These are phyloP conservation scores for Rhegmatorhina hoffmannsi DNA, from an alignment of 2,113 vertebrate genomes.

Conservation along the genomic window DNA sequence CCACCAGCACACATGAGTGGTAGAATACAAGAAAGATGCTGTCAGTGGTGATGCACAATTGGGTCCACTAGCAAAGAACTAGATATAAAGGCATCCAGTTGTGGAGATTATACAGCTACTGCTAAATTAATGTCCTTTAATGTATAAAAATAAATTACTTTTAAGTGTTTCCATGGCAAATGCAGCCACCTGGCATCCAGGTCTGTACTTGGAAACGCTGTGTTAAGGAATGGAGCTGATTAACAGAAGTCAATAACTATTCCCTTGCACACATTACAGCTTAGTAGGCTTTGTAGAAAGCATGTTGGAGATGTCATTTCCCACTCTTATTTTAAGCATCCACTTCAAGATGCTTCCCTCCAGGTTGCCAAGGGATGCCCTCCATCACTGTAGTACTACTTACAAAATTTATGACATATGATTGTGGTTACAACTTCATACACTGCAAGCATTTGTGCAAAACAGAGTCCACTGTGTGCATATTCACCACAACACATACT, in stretches of 20 bases:
- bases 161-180: background rate
- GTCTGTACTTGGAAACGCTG: background rate
- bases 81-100: background rate
- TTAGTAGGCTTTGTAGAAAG: background rate
- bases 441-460: background rate
- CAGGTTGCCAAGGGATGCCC: background rate
- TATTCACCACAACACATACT: background rate
- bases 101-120: background rate
- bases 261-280: background rate
- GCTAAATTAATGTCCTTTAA: background rate
- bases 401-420: background rate
- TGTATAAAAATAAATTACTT: background rate
- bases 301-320: background rate
- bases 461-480: background rate
- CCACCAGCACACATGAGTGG: background rate
- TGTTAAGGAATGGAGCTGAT: background rate
- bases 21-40: background rate
- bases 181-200: background rate
- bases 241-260: background rate
- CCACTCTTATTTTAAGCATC: background rate
- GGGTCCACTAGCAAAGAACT: background rate
- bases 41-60: background rate
- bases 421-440: background rate
- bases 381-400: background rate
- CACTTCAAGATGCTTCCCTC: background rate